Evolutionary conservation across 2,888 invertebrate genomes (phyloP).

Genomic region (Diploptera punctata): DNA sequence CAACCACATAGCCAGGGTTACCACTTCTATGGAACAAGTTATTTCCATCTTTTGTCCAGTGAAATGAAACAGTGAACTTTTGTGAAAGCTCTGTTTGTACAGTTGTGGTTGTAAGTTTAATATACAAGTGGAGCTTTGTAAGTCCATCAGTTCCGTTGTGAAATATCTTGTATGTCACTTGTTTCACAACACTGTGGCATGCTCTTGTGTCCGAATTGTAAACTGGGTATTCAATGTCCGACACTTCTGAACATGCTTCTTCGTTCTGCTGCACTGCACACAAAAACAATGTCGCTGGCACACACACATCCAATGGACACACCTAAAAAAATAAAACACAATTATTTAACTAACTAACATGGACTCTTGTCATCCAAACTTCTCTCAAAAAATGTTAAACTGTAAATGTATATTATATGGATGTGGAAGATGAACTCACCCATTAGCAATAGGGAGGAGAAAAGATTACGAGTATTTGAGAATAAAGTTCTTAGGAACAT

Average conservation of each 20-base stretch:
- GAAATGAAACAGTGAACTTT: constrained; percentile 33
- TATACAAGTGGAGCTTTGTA: constrained; percentile 52
- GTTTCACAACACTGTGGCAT: constrained; percentile 54
- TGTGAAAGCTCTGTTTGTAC: constrained; percentile 25
- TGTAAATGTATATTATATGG: no score
- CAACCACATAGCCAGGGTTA: constrained; percentile 75
- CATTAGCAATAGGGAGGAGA: no score
- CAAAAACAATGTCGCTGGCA: constrained; percentile 34
- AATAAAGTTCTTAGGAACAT: no score
- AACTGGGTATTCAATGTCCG: constrained; percentile 4
- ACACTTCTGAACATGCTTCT: constrained; percentile 8
- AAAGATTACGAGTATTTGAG: no score
- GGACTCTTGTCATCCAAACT: no score
- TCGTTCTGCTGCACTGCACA: constrained; percentile 9
- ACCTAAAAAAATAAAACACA: constrained; percentile 22
- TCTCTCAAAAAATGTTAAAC: no score
- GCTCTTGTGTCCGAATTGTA: constrained; percentile 20
- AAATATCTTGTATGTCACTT: constrained; percentile 52
- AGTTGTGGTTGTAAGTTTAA: constrained; percentile 54
- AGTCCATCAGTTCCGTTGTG: constrained; percentile 61
- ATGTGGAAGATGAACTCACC: no score
- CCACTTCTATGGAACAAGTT: constrained; percentile 64
- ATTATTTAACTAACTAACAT: no score
- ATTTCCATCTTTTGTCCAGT: constrained; percentile 45
- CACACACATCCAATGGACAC: constrained; percentile 38